Evolutionary conservation across 2,888 invertebrate species (phyloP).

Genomic region (Drosophila monieri): DNA sequence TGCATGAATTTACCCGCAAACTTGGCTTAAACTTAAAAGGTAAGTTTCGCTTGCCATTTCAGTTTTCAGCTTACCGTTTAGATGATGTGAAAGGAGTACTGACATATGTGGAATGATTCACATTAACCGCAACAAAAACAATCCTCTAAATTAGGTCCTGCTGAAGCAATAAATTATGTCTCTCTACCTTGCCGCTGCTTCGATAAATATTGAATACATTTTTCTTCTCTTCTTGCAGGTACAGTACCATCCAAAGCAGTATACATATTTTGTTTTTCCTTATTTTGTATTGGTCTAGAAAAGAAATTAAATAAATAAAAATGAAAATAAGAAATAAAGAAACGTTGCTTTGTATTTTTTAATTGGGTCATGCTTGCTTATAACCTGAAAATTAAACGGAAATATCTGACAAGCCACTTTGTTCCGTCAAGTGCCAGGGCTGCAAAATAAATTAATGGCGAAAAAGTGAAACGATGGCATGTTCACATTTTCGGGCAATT

Average conservation of each 20-base stretch:
- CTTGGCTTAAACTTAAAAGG: conserved; percentile 1
- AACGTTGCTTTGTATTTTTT: conserved; percentile 4
- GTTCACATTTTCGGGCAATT: background rate
- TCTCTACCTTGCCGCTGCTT: background rate
- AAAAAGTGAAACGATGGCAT: background rate
- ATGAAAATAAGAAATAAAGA: conserved; percentile 18
- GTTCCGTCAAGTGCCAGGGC: conserved; percentile 18
- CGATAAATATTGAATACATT: background rate
- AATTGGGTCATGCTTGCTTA: conserved; percentile 11
- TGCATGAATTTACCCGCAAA: background rate
- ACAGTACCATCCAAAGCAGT: conserved; percentile 17
- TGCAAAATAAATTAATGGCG: conserved; percentile 6
- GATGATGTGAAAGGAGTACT: conserved; percentile 52
- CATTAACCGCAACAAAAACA: conserved; percentile 77
- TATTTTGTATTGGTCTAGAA: background rate
- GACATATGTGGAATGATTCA: conserved; percentile 74
- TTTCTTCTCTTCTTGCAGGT: conserved; percentile 46
- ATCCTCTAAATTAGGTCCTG: conserved; percentile 80
- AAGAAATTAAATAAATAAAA: background rate
- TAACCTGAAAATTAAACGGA: conserved; percentile 27
- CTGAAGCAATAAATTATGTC: conserved; percentile 50
- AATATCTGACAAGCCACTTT: background rate
- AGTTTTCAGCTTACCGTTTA: background rate
- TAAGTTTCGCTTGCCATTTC: background rate
- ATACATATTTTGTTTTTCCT: background rate